These are phyloP conservation scores for Gavia stellata DNA, from an alignment of 2,113 vertebrate species.

Conservation along the genomic window DNA sequence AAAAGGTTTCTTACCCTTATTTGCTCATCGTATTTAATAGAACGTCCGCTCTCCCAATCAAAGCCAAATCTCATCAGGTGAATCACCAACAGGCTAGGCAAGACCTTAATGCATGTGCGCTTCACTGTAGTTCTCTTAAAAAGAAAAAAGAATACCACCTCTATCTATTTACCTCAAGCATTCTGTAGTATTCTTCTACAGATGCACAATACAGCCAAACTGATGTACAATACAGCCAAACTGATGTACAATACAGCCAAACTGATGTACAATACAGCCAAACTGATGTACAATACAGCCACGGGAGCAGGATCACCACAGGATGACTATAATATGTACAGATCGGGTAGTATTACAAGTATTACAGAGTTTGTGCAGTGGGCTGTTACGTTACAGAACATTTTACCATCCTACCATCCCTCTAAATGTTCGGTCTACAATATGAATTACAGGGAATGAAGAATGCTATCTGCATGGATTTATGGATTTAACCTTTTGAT, in stretches of 20 bases:
- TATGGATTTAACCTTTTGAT: not conserved
- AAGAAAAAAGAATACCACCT: slow-evolving; percentile 45
- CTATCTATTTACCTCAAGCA: not conserved
- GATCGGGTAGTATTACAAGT: not conserved
- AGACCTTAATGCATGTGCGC: slow-evolving; percentile 93
- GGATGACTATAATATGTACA: fast-evolving
- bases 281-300: not conserved
- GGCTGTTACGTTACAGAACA: not conserved
- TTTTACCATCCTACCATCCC: not conserved
- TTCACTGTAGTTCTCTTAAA: slow-evolving; percentile 96
- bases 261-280: not conserved
- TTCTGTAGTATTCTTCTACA: not conserved
- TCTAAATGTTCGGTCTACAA: not conserved
- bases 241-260: not conserved
- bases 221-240: not conserved
- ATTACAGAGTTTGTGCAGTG: not conserved
- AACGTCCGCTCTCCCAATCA: slow-evolving; percentile 97
- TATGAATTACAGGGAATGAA: not conserved
- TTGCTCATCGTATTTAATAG: slow-evolving; percentile 98
- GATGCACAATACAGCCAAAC: not conserved
- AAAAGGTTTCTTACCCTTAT: slow-evolving; percentile 81
- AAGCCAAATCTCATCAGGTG: slow-evolving; percentile 99
- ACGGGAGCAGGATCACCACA: fast-evolving
- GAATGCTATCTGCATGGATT: not conserved
- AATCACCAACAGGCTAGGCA: slow-evolving; percentile 93